A percentile compares a stretch with the other conserved stretches of the same genome.
These are phyloP conservation scores for Oppia nitens DNA, from an alignment of 1,140 invertebrate species.

Conservation along the genomic window DNA sequence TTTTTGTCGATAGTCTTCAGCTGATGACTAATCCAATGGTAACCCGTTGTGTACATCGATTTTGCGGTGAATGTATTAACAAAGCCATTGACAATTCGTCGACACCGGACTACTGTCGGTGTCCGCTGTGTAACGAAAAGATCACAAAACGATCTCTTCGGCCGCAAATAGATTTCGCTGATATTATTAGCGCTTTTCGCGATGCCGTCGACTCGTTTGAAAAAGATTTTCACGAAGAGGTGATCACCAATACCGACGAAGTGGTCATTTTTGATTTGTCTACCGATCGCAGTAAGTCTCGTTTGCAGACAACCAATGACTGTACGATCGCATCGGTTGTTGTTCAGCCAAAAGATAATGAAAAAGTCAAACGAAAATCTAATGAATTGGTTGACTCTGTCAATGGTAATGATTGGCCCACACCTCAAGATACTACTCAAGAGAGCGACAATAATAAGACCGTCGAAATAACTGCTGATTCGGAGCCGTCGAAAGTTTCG, in stretches of 20 bases:
- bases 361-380: background rate
- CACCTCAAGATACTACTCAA: background rate
- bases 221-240: background rate
- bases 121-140: background rate
- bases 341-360: too few species aligned
- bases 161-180: background rate
- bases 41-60: background rate
- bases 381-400: background rate
- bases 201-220: background rate
- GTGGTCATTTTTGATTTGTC: background rate
- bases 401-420: background rate
- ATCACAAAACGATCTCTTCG: background rate
- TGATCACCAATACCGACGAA: background rate
- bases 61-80: background rate
- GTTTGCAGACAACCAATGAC: background rate
- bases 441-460: background rate
- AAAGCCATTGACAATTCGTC: background rate
- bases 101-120: background rate
- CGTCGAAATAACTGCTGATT: background rate
- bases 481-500: background rate
- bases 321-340: background rate
- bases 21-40: background rate
- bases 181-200: background rate
- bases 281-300: background rate
- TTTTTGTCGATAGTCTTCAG: background rate